Percentiles rank a stretch among this genome's conserved stretches.
phyloP scores from a whole-genome alignment of 2,888 invertebrate species.

The Lithodes maja region DNA sequence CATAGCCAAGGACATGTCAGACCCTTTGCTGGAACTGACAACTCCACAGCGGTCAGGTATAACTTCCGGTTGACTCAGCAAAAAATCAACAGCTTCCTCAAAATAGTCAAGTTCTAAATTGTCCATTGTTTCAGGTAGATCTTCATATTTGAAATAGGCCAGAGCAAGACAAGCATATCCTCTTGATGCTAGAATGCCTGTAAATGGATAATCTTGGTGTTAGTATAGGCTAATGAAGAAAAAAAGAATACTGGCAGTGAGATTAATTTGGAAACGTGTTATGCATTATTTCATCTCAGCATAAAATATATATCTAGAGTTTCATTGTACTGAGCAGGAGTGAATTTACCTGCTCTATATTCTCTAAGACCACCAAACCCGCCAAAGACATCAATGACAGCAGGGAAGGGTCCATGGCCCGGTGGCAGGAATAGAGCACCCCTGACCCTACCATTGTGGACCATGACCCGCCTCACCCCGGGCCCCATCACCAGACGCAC shows the following conservation, averaged over 20 bases:
- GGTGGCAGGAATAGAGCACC: conserved; percentile 40
- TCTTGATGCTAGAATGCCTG: conserved; percentile 56
- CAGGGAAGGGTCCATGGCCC: conserved; percentile 38
- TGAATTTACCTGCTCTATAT: conserved; percentile 32
- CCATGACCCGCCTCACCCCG: conserved; percentile 48
- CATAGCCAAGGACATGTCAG: conserved; percentile 14
- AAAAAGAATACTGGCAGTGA: background rate
- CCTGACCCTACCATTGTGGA: conserved; percentile 30
- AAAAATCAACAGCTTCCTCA: conserved; percentile 61
- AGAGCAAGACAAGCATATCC: conserved; percentile 65
- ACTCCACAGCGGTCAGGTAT: conserved; percentile 57
- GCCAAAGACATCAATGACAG: conserved; percentile 47
- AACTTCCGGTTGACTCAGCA: conserved; percentile 57
- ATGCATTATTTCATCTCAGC: background rate
- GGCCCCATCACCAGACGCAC: conserved; percentile 49
- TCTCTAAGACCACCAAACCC: conserved; percentile 22
- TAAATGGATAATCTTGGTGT: background rate
- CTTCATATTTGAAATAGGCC: conserved; percentile 63
- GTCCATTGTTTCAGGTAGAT: conserved; percentile 50
- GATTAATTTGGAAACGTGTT: background rate
- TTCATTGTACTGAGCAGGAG: background rate
- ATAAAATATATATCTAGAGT: no score
- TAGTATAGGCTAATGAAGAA: background rate
- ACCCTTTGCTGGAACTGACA: conserved; percentile 25
- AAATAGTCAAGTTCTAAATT: conserved; percentile 61